Evolutionary conservation across 2,888 invertebrate genomes (phyloP).

Genomic region (Cephus nigrinus): DNA sequence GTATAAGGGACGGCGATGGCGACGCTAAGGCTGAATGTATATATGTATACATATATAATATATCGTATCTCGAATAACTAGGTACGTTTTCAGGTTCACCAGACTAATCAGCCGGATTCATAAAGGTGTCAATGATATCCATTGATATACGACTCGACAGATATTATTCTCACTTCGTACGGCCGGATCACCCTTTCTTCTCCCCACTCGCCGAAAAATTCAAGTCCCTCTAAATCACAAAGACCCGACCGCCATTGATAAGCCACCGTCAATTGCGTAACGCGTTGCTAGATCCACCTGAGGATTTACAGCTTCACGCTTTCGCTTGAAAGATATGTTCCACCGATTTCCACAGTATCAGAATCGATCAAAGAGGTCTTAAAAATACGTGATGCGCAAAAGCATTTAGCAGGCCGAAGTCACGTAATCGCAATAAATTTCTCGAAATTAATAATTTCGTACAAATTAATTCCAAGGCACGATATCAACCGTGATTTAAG

Average conservation of each 20-base stretch:
- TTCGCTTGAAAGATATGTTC: neutral
- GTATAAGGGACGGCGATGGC: neutral
- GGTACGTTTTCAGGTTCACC: neutral
- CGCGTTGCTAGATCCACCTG: neutral
- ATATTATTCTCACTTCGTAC: conserved; percentile 16
- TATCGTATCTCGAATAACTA: neutral
- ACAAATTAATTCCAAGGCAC: neutral
- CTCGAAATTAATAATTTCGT: neutral
- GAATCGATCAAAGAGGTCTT: neutral
- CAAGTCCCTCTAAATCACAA: neutral
- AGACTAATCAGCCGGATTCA: conserved; percentile 18
- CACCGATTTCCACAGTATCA: neutral
- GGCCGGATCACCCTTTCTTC: conserved; percentile 1
- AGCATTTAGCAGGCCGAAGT: neutral
- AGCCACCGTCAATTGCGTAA: neutral
- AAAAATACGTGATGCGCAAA: neutral
- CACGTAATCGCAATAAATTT: neutral
- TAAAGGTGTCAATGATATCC: conserved; percentile 23
- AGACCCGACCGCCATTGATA: neutral
- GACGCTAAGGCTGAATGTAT: neutral
- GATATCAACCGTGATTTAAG: neutral
- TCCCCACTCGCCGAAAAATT: neutral
- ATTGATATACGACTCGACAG: conserved; percentile 18
- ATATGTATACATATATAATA: too few species aligned
- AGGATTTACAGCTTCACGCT: neutral